Evolutionary conservation across 2,888 invertebrate species (phyloP), one percentile per base, ranked within the genome.

Genomic region (Oxyscelio sp.): DNA sequence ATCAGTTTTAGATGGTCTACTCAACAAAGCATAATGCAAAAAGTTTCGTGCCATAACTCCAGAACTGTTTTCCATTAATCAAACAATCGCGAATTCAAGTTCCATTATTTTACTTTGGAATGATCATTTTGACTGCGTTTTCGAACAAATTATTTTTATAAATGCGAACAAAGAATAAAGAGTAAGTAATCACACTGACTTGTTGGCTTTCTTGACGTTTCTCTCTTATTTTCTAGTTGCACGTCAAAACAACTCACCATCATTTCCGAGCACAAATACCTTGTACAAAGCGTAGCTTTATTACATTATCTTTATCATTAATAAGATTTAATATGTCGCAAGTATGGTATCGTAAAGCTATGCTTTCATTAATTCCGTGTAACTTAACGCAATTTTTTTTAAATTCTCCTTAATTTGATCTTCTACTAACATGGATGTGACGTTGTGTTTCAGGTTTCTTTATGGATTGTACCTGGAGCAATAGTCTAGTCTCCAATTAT

Each of bases 111-210:
- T 50, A 40, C 9, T 1, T n/a, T 59, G 68, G 34, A 5, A 21
- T 15, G 19, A 71, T 56, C 31, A 4, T 24, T 79, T 71, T 21
- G 56, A 79, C 50, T 65, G 31, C 50, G 58, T 73, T 80, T 59
- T 66, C 54, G 56, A 50, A 63, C 63, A 70, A 82, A 82, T 82
- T 82, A 82, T 82, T 82, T 82, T 82, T 82, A 82, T 82, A 82
- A 70, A 63, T 50, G 48, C 70, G 48, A 75, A 54, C 34, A 27
- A 63, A 75, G 24, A 82, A 82, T 70, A 82, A 75, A 82, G 70
- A 70, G 40, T 65, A 70, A 75, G 40, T 56, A 56, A 27, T 63
- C 50, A 82, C 17, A 63, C 17, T 70, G 58, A 48, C n/a, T 27
- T 19, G 15, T 50, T 78, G 19, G 22, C 58, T 74, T 56, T 48